Percentiles rank a stretch among this genome's conserved stretches.
phyloP scores from a whole-genome alignment of 2,888 invertebrate genomes.

The Eupithecia subumbrata region DNA sequence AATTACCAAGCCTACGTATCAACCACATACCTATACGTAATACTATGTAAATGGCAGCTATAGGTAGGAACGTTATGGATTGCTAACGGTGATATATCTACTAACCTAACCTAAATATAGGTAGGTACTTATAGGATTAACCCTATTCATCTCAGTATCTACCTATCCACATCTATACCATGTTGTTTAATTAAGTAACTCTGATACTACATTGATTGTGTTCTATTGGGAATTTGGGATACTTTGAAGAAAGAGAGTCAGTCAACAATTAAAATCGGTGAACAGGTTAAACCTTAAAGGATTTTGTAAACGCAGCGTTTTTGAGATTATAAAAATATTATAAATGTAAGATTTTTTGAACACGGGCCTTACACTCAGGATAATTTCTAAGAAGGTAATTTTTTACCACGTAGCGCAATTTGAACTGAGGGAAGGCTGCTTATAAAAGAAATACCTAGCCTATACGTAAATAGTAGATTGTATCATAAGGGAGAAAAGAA shows the following conservation, averaged over 20 bases:
- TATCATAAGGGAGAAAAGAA: no score
- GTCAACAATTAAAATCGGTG: background rate
- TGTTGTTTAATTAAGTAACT: background rate
- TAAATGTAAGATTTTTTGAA: no score
- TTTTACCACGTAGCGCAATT: no score
- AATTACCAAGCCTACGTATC: slow-evolving; percentile 69
- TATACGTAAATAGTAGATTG: no score
- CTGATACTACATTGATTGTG: background rate
- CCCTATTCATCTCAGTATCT: background rate
- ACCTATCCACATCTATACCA: background rate
- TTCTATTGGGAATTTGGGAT: background rate
- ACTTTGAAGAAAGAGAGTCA: background rate
- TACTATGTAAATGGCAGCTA: background rate
- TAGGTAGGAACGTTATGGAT: background rate
- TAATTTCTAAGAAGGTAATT: no score
- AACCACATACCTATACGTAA: background rate
- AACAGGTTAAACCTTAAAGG: background rate
- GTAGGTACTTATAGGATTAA: no score
- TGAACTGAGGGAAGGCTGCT: no score
- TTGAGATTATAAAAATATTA: no score
- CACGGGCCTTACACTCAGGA: no score
- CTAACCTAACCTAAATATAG: background rate
- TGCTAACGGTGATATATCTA: background rate
- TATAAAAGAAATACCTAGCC: no score
- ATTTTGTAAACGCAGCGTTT: no score